These are phyloP conservation scores for Morpho helenor DNA, from an alignment of 2,888 invertebrate genomes.

Conservation along the genomic window DNA sequence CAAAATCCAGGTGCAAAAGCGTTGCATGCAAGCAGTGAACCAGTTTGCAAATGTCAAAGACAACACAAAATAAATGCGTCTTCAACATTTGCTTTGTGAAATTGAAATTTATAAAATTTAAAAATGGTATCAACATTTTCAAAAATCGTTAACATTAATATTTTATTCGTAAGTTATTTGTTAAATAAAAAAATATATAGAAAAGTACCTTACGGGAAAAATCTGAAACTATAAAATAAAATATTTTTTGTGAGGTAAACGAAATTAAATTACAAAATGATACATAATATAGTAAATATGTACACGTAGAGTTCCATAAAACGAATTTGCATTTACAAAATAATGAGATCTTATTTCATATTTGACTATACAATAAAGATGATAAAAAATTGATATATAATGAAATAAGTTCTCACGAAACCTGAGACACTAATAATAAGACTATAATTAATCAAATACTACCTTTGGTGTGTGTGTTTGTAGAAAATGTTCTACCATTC, in stretches of 20 bases:
- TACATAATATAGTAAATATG: conserved; percentile 35
- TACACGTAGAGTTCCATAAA: conserved; percentile 44
- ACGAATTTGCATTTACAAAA: conserved; percentile 50
- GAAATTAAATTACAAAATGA: conserved; percentile 36
- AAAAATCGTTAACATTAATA: conserved; percentile 43
- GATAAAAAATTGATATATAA: conserved; percentile 24
- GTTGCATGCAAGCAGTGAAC: conserved; percentile 52
- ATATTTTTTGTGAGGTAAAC: conserved; percentile 51
- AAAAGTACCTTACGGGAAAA: conserved; percentile 59
- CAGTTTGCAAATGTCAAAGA: conserved; percentile 41
- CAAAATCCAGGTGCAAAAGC: conserved; percentile 60
- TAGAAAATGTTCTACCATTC: conserved; percentile 70
- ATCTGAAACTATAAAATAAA: conserved; percentile 68
- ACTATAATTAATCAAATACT: conserved; percentile 68
- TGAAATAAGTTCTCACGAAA: conserved; percentile 48
- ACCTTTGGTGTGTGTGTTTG: conserved; percentile 69
- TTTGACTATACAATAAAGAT: conserved; percentile 29
- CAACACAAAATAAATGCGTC: conserved; percentile 20
- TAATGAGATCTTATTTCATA: conserved; percentile 53
- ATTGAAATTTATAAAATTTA: conserved; percentile 17
- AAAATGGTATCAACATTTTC: conserved; percentile 57
- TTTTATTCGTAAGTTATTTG: conserved; percentile 64
- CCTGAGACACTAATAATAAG: conserved; percentile 46
- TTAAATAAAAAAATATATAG: conserved; percentile 47
- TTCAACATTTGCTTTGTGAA: conserved; percentile 41